Conservation (phyloP, 1,140 invertebrate species). For the Sesamia nonagrioides region DNA sequence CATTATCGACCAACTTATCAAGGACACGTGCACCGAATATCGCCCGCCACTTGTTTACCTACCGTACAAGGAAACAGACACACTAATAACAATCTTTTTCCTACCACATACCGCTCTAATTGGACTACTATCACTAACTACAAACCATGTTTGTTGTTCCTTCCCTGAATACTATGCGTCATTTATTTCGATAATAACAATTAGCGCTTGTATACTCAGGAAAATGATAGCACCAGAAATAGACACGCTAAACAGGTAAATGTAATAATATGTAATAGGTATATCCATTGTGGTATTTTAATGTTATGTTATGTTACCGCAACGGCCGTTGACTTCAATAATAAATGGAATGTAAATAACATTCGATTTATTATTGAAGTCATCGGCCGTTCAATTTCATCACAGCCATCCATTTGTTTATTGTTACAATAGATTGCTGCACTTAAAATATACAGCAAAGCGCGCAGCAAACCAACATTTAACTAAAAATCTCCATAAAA, state of each 20-base stretch:
- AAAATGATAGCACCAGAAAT: constrained; percentile 2
- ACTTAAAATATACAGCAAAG: too few relatives aligned
- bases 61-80: constrained; percentile 24
- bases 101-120: constrained; percentile 24
- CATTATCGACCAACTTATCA: not conserved
- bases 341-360: too few relatives aligned
- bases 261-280: not conserved
- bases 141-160: not conserved
- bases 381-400: too few relatives aligned
- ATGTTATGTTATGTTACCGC: not conserved
- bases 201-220: not conserved
- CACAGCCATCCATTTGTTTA: too few relatives aligned
- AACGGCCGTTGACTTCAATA: not conserved
- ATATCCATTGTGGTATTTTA: not conserved
- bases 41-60: not conserved
- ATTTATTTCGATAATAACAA: constrained; percentile 14
- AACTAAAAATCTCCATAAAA: too few relatives aligned
- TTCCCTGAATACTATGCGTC: not conserved
- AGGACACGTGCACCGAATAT: not conserved
- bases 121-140: constrained; percentile 13
- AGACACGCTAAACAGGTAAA: not conserved
- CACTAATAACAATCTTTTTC: not conserved
- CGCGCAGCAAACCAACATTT: too few relatives aligned
- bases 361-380: too few relatives aligned
- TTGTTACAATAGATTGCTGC: too few relatives aligned